Evolutionary conservation across 2,888 invertebrate species (phyloP).

Genomic region (Drosophila helvetica): DNA sequence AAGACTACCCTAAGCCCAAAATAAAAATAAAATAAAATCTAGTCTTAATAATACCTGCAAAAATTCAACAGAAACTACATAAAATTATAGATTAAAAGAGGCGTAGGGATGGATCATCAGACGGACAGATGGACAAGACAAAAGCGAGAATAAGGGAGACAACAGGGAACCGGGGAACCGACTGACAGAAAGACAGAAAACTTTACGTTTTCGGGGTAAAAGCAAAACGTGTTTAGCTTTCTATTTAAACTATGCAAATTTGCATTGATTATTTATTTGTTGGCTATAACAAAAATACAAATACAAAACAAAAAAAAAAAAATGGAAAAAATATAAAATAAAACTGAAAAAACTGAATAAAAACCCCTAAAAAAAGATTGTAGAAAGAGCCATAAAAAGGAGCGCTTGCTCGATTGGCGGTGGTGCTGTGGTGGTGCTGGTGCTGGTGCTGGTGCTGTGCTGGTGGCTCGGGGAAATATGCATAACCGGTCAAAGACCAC

Average conservation of each 20-base stretch:
- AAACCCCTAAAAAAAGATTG: constrained; percentile 12
- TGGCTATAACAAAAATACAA: constrained; percentile 24
- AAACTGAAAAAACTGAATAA: constrained; percentile 50
- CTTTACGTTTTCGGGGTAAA: constrained; percentile 63
- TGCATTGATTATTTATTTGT: constrained; percentile 72
- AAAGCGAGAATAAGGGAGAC: not conserved
- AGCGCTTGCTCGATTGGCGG: constrained; percentile 22
- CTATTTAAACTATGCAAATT: constrained; percentile 79
- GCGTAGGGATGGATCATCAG: not conserved
- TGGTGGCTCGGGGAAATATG: constrained; percentile 52
- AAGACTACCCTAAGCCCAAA: not conserved
- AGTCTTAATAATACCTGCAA: constrained; percentile 25
- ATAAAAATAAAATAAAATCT: constrained; percentile 17
- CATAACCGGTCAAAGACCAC: constrained; percentile 71
- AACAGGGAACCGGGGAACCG: not conserved
- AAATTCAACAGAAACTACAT: constrained; percentile 31
- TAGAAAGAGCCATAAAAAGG: constrained; percentile 69
- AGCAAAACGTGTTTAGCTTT: constrained; percentile 79
- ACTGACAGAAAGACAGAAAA: constrained; percentile 26
- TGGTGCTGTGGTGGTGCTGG: not conserved
- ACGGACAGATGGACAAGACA: not conserved
- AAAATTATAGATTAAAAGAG: not conserved
- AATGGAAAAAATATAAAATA: constrained; percentile 53
- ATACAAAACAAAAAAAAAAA: constrained; percentile 19
- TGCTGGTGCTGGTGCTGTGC: not conserved